Evolutionary conservation across 2,888 invertebrate genomes (phyloP).

Genomic region (Galerucella calmariensis): DNA sequence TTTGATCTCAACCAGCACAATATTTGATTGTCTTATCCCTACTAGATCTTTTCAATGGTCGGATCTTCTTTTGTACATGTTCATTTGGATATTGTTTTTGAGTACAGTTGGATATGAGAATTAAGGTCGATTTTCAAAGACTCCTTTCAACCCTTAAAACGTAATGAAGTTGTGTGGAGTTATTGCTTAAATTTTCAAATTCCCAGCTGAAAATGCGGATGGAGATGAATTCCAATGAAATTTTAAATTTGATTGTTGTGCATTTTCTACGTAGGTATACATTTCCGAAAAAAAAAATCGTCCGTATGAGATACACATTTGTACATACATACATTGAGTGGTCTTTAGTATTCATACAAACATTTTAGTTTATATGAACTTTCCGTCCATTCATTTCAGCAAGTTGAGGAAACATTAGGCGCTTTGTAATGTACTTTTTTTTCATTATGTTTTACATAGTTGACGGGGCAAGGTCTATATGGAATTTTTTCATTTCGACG

Average conservation of each 20-base stretch:
- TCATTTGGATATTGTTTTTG: too few species aligned
- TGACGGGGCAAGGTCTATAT: conserved; percentile 15
- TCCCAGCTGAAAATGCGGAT: neutral
- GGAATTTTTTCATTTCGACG: conserved; percentile 18
- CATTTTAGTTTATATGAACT: conserved; percentile 22
- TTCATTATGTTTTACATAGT: conserved; percentile 15
- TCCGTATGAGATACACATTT: neutral
- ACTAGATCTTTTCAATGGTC: too few species aligned
- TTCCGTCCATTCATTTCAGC: conserved; percentile 10
- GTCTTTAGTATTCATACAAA: conserved; percentile 20
- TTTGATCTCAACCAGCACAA: too few species aligned
- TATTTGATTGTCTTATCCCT: too few species aligned
- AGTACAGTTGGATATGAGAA: too few species aligned
- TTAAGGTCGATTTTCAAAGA: neutral
- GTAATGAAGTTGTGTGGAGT: neutral
- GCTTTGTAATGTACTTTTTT: conserved; percentile 26
- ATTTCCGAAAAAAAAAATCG: neutral
- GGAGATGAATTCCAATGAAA: neutral
- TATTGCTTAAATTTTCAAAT: neutral
- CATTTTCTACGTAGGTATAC: conserved; percentile 6
- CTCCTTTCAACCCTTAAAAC: neutral
- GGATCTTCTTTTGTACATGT: too few species aligned
- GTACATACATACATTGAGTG: conserved; percentile 16
- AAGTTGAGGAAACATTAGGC: conserved; percentile 21
- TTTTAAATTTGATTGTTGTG: conserved; percentile 11